These are phyloP conservation scores for Oryzias sinensis DNA, from an alignment of 2,797 vertebrate genomes.

Conservation along the genomic window DNA sequence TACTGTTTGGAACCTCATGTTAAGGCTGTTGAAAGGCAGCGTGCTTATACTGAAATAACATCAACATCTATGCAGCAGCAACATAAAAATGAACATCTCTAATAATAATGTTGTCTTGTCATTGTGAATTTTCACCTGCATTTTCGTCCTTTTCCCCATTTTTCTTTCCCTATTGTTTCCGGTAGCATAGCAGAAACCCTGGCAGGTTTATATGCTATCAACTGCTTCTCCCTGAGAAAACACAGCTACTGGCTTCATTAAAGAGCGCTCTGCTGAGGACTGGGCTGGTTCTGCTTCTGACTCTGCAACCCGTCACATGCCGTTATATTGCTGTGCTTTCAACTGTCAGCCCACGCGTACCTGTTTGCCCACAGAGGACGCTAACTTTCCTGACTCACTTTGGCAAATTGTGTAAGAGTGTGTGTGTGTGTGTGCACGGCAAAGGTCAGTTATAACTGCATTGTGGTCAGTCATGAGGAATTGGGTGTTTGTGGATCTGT, in stretches of 20 bases:
- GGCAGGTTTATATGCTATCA: conserved; percentile 33
- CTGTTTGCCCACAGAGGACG: conserved; percentile 37
- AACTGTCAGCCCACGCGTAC: conserved; percentile 42
- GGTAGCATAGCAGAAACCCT: conserved; percentile 17
- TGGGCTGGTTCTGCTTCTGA: conserved; percentile 35
- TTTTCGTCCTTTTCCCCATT: background rate
- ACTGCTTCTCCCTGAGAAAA: conserved; percentile 37
- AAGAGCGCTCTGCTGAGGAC: conserved; percentile 34
- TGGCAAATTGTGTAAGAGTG: conserved; percentile 9
- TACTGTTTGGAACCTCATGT: no score
- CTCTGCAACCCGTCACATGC: conserved; percentile 41
- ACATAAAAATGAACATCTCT: background rate
- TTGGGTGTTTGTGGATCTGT: conserved; percentile 12
- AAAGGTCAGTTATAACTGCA: conserved; percentile 2
- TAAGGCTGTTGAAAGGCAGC: no score
- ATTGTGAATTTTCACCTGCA: background rate
- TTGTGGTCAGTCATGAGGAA: conserved; percentile 1
- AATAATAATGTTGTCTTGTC: background rate
- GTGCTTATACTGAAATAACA: no score
- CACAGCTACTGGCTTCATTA: conserved; percentile 37
- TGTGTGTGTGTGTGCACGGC: conserved; percentile 11
- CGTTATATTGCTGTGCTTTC: conserved; percentile 24
- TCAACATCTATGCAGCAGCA: no score
- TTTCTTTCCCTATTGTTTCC: conserved; percentile 21
- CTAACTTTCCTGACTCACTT: conserved; percentile 33